Evolutionary conservation across 2,797 vertebrate genomes (phyloP).

Genomic region (Alfaro cultratus): DNA sequence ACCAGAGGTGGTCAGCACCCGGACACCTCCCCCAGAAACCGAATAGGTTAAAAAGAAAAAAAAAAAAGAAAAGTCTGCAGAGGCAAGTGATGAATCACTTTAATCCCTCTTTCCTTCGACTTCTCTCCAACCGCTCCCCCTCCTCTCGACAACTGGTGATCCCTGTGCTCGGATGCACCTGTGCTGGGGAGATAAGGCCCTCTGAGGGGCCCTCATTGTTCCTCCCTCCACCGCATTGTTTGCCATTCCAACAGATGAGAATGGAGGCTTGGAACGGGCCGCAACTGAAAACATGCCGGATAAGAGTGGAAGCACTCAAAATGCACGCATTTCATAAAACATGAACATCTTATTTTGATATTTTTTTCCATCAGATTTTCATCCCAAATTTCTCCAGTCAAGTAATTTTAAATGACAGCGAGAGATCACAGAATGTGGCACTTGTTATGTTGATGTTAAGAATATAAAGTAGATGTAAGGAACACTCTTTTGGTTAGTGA

Average conservation of each 20-base stretch:
- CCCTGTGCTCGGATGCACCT: conserved; percentile 85
- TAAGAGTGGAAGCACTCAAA: conserved; percentile 39
- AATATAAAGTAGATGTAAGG: background rate
- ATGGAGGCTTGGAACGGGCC: conserved; percentile 63
- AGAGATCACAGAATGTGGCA: conserved; percentile 3
- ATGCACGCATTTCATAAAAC: conserved; percentile 29
- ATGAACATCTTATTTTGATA: background rate
- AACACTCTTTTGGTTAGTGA: conserved; percentile 8
- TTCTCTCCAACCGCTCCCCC: conserved; percentile 39
- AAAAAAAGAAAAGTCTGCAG: conserved; percentile 49
- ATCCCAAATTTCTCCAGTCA: background rate
- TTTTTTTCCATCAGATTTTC: conserved; percentile 1
- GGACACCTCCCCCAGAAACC: conserved; percentile 40
- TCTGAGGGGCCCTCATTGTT: conserved; percentile 82
- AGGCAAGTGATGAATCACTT: conserved; percentile 76
- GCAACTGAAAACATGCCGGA: conserved; percentile 65
- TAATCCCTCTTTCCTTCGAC: conserved; percentile 64
- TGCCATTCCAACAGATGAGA: conserved; percentile 83
- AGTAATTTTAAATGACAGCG: conserved; percentile 8
- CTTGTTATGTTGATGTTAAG: conserved; percentile 27
- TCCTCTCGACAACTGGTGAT: conserved; percentile 65
- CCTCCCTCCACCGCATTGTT: conserved; percentile 80
- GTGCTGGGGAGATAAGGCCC: conserved; percentile 85
- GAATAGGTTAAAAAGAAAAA: conserved; percentile 53
- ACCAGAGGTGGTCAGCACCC: conserved; percentile 11